Conservation (phyloP, 1,140 invertebrate genomes). For the Drosophila sulfurigaster region DNA sequence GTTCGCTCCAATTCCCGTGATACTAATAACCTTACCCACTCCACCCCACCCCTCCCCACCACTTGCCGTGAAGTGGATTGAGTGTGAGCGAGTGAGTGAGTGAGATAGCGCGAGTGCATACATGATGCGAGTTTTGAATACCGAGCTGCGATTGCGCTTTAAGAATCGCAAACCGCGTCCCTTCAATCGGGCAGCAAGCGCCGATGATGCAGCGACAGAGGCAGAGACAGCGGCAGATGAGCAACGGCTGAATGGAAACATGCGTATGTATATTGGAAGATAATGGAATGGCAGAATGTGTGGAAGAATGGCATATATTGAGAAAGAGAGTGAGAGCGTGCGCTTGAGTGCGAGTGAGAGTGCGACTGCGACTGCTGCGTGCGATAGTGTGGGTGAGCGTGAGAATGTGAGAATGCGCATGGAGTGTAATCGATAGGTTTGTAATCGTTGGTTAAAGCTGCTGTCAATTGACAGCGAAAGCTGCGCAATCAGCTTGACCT, state of each 20-base stretch:
- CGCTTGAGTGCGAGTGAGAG: not conserved
- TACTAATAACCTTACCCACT: not conserved
- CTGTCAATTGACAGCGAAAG: conserved; percentile 16
- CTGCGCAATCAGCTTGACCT: conserved; percentile 32
- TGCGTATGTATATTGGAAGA: conserved; percentile 58
- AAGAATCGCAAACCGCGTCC: conserved; percentile 80
- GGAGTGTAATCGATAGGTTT: conserved; percentile 16
- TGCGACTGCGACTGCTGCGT: not conserved
- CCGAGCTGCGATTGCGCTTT: conserved; percentile 77
- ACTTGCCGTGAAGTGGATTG: not conserved
- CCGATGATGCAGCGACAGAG: conserved; percentile 64
- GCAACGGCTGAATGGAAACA: conserved; percentile 43
- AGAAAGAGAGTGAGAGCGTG: not conserved
- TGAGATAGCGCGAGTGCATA: conserved; percentile 1
- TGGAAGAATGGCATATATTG: not conserved
- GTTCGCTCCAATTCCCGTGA: conserved; percentile 63
- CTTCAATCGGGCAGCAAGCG: conserved; percentile 78
- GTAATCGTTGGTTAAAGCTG: conserved; percentile 14
- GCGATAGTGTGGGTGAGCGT: conserved; percentile 1
- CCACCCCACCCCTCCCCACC: not conserved
- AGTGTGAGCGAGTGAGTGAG: not conserved
- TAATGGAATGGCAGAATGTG: conserved; percentile 3
- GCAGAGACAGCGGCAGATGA: conserved; percentile 5
- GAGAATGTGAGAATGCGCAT: not conserved
- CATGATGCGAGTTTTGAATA: conserved; percentile 72